Percentiles rank a stretch among this genome's conserved stretches.
phyloP scores from a whole-genome alignment of 2,797 vertebrate genomes.

The Potorous gilbertii region DNA sequence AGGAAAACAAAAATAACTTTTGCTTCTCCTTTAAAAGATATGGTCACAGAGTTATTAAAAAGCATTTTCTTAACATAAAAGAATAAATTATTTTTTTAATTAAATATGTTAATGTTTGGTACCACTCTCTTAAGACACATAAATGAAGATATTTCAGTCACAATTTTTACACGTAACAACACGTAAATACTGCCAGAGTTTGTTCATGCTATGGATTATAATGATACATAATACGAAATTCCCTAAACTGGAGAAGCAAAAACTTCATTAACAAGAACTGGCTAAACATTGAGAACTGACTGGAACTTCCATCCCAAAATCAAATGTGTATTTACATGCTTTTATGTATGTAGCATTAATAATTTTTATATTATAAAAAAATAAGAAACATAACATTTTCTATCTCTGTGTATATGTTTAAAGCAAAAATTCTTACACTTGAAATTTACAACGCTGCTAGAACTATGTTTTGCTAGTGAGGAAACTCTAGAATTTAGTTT shows the following conservation, averaged over 20 bases:
- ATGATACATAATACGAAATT: constrained; percentile 52
- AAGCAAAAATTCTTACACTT: constrained; percentile 60
- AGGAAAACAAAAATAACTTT: background rate
- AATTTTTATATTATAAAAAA: constrained; percentile 17
- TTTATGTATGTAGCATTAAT: constrained; percentile 10
- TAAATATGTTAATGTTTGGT: constrained; percentile 41
- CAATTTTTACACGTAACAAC: constrained; percentile 45
- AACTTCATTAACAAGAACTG: constrained; percentile 36
- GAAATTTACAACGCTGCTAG: constrained; percentile 42
- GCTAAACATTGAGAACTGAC: constrained; percentile 51
- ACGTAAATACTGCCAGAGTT: constrained; percentile 49
- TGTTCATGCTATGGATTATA: constrained; percentile 23
- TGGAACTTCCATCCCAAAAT: constrained; percentile 29
- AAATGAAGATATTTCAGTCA: constrained; percentile 42
- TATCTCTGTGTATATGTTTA: constrained; percentile 49
- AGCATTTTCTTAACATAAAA: background rate
- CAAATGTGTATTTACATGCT: constrained; percentile 53
- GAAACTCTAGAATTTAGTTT: constrained; percentile 57
- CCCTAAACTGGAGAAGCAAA: constrained; percentile 51
- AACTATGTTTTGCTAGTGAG: constrained; percentile 57
- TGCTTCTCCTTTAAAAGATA: background rate
- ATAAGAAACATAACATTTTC: constrained; percentile 37
- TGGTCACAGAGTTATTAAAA: background rate
- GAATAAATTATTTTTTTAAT: background rate
- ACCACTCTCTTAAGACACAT: constrained; percentile 24